These are phyloP conservation scores for Andricus curvator DNA, from an alignment of 2,888 invertebrate species.

Conservation along the genomic window DNA sequence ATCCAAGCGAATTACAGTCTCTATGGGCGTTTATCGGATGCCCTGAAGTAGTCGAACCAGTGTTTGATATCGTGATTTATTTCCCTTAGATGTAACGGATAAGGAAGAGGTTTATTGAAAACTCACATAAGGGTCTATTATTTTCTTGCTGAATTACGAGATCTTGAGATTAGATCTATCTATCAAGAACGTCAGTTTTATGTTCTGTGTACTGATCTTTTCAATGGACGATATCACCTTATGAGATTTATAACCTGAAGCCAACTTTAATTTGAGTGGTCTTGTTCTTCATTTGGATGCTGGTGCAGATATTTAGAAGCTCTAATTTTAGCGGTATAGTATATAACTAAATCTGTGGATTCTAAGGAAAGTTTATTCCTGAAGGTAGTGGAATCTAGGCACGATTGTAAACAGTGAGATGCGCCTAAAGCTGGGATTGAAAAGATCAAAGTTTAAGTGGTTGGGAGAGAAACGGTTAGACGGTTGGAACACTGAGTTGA, in stretches of 20 bases:
- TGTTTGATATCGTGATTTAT: slow-evolving; percentile 36
- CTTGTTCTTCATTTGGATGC: too few relatives aligned
- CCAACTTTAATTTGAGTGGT: too few relatives aligned
- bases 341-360: not conserved
- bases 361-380: not conserved
- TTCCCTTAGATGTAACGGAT: slow-evolving; percentile 12
- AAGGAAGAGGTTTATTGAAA: slow-evolving; percentile 23
- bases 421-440: slow-evolving; percentile 33
- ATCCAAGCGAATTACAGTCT: slow-evolving; percentile 56
- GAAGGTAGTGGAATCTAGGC: slow-evolving; percentile 17
- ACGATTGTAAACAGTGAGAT: slow-evolving; percentile 35
- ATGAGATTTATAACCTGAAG: too few relatives aligned
- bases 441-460: slow-evolving; percentile 49
- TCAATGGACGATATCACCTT: not conserved
- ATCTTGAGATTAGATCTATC: not conserved
- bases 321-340: too few relatives aligned
- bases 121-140: slow-evolving; percentile 36
- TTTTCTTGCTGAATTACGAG: slow-evolving; percentile 33
- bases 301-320: too few relatives aligned
- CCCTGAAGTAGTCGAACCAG: slow-evolving; percentile 31
- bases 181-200: slow-evolving; percentile 5
- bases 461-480: slow-evolving; percentile 63
- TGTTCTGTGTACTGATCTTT: not conserved
- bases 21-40: slow-evolving; percentile 53
- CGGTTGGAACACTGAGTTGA: slow-evolving; percentile 61